Base-by-base conservation (phyloP, 2,113 vertebrate species). In the Lates calcarifer region DNA sequence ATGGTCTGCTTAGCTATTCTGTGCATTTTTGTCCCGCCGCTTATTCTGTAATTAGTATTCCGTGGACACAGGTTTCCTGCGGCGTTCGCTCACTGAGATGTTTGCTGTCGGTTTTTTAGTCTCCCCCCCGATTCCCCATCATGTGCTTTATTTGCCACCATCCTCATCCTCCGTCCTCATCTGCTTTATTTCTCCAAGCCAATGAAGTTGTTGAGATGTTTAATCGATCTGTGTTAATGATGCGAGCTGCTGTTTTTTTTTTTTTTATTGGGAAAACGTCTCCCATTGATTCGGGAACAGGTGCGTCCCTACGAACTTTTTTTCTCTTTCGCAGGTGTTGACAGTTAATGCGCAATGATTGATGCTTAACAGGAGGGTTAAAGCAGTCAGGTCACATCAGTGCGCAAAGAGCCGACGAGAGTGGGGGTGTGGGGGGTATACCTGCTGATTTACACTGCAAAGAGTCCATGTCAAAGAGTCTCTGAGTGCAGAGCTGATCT, bases 11-110 rank as follows among this genome's bases (percentile, higher is more conserved):
- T 57, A 0, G n/a, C 61, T 78, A 51, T 76, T 73, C 73, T 64
- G 57, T 75, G 67, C 65, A 49, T 83, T 66, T 81, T 43, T 47
- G 87, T 83, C 87, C 61, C 58, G 45, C 87, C 24, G 76, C 79
- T 51, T 70, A 77, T 76, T 84, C 71, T 81, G 88, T 81, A 35
- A 95, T 96, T 95, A 94, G 95, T 94, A 95, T 96, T 94, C 96
- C 79, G 45, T 28, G 84, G 91, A 91, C 87, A 83, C 79, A 14
- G 71, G 79, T 73, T 84, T 90, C 86, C 92, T 93, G 94, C 95
- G 85, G 94, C 90, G 92, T 82, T 84, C 87, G 91, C 75, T 72
- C 78, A 88, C 82, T 83, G 74, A 69, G 77, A 70, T 88, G 66
- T 35, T 90, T 90, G 91, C 90, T 92, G 89, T 79, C 88, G 70